Percentiles rank a stretch among this genome's conserved stretches.
Evolutionary conservation across 2,888 invertebrate species (phyloP).

Genomic region (Sarcophaga rosellei): DNA sequence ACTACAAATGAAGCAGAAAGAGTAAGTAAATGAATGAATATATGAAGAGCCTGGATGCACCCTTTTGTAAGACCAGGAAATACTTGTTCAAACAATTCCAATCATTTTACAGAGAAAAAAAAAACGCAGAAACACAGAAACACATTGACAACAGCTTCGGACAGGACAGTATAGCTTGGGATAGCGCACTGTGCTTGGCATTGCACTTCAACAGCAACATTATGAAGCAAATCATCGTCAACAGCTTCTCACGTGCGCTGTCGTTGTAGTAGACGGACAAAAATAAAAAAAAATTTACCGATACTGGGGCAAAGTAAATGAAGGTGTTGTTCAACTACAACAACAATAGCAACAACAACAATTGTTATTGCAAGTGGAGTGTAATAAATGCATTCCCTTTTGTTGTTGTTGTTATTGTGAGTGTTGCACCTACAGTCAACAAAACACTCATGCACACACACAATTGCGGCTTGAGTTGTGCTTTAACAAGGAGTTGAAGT

Average conservation of each 20-base stretch:
- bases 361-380: not conserved
- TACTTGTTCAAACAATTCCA: conserved; percentile 32
- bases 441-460: not conserved
- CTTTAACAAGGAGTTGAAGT: conserved; percentile 24
- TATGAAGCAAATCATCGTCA: not conserved
- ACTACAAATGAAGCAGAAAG: not conserved
- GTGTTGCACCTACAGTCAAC: conserved; percentile 46
- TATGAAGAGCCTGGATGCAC: conserved; percentile 42
- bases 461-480: conserved; percentile 37
- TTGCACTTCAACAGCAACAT: not conserved
- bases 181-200: too few species aligned
- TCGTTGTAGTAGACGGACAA: not conserved
- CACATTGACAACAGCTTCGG: not conserved
- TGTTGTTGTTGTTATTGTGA: conserved; percentile 25
- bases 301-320: not conserved
- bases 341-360: not conserved
- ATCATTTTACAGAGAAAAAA: not conserved
- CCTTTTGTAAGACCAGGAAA: conserved; percentile 56
- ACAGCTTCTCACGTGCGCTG: not conserved
- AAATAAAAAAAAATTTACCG: not conserved
- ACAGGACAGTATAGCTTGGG: too few species aligned
- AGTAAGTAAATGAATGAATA: conserved; percentile 35
- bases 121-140: not conserved
- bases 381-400: conserved; percentile 51
- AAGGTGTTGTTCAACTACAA: not conserved